Conservation (phyloP, 2,113 vertebrate genomes). For the Callionymus lyra region DNA sequence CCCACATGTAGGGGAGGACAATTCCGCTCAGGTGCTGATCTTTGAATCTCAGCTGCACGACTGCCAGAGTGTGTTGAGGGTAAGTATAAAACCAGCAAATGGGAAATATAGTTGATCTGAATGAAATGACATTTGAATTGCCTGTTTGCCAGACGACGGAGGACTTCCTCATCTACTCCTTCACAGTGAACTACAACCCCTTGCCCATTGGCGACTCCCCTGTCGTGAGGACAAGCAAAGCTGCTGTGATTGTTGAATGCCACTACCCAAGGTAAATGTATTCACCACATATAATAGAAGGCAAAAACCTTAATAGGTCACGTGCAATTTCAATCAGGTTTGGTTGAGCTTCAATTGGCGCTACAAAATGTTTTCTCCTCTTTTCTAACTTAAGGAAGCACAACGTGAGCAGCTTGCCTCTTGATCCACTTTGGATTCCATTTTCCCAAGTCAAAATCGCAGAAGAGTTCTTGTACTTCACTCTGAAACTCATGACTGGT, state of each 20-base stretch:
- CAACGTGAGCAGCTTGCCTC: slow-evolving; percentile 54
- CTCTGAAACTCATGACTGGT: slow-evolving; percentile 60
- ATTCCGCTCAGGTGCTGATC: slow-evolving; percentile 22
- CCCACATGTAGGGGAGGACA: slow-evolving; percentile 3
- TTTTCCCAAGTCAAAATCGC: slow-evolving; percentile 39
- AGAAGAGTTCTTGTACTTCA: slow-evolving; percentile 54
- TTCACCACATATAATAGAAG: no score
- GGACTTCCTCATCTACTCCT: slow-evolving; percentile 49
- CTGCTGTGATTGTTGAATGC: slow-evolving; percentile 51
- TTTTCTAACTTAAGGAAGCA: slow-evolving; percentile 42
- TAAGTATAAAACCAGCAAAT: slow-evolving; percentile 16
- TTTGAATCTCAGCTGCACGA: slow-evolving; percentile 34
- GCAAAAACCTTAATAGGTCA: no score
- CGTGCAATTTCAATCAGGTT: no score
- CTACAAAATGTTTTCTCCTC: no score
- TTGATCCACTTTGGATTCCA: slow-evolving; percentile 54
- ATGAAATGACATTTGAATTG: background rate
- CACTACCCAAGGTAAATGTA: slow-evolving; percentile 69
- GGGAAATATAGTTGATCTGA: background rate
- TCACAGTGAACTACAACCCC: slow-evolving; percentile 47
- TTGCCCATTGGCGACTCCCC: background rate
- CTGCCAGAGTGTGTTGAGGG: slow-evolving; percentile 38
- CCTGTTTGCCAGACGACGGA: slow-evolving; percentile 41
- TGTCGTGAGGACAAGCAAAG: slow-evolving; percentile 44
- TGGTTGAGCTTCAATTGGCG: no score